phyloP scores from a whole-genome alignment of 2,888 invertebrate species.

The Microplitis manilae region DNA sequence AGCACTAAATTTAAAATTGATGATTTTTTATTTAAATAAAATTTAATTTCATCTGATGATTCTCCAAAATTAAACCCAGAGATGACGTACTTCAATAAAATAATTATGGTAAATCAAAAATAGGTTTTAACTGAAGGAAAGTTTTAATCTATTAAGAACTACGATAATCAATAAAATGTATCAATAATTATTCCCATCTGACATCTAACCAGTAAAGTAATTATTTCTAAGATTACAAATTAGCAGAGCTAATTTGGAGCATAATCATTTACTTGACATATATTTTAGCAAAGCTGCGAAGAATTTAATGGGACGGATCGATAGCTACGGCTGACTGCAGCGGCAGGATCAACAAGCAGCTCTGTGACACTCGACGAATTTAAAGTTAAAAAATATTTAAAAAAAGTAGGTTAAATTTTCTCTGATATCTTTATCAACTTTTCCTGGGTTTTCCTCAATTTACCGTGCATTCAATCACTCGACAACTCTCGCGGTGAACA shows the following conservation, averaged over 20 bases:
- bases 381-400: not conserved
- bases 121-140: too few species aligned
- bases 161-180: too few species aligned
- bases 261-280: not conserved
- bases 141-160: too few species aligned
- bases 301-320: not conserved
- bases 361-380: not conserved
- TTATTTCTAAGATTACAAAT: not conserved
- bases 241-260: not conserved
- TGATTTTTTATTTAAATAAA: too few species aligned
- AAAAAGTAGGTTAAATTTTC: conserved; percentile 12
- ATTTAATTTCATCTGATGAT: too few species aligned
- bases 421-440: conserved; percentile 34
- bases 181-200: too few species aligned
- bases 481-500: conserved; percentile 28
- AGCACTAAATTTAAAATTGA: too few species aligned
- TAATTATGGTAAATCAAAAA: too few species aligned
- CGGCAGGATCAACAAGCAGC: not conserved
- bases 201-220: not conserved
- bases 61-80: too few species aligned
- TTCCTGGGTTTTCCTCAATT: conserved; percentile 37
- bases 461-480: conserved; percentile 41
- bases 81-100: too few species aligned
- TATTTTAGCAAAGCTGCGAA: not conserved
- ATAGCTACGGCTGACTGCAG: not conserved